A percentile compares a stretch with the other conserved stretches of the same genome.
These are phyloP conservation scores for Eremophila alpestris DNA, from an alignment of 2,797 vertebrate species.

Conservation along the genomic window DNA sequence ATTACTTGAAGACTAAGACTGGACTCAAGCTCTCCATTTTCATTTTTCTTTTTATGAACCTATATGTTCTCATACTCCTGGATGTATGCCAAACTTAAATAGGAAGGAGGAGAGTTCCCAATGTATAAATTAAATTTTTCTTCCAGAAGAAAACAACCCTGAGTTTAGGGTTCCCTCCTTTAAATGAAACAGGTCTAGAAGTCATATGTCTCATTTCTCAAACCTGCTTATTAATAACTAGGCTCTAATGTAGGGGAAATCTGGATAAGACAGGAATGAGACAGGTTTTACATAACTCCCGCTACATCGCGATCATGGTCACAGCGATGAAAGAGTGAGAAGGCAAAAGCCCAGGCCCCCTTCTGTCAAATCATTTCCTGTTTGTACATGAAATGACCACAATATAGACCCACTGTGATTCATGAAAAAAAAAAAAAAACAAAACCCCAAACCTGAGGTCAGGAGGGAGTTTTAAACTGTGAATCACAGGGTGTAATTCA, in stretches of 20 bases:
- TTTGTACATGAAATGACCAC: background rate
- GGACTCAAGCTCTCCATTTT: background rate
- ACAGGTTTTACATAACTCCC: background rate
- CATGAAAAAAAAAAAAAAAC: background rate
- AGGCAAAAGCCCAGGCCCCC: fast-evolving
- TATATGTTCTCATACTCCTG: background rate
- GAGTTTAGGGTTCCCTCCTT: background rate
- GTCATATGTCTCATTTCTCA: background rate
- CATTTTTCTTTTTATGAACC: background rate
- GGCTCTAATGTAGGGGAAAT: background rate
- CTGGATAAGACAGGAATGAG: background rate
- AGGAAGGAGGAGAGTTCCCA: background rate
- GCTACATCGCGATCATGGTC: background rate
- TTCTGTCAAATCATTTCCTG: background rate
- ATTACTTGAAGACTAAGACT: background rate
- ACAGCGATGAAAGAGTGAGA: background rate
- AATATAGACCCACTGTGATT: background rate
- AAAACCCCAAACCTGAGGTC: background rate
- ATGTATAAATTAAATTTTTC: background rate
- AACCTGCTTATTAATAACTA: background rate
- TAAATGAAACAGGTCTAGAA: background rate
- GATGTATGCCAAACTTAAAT: background rate
- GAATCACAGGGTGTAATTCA: background rate
- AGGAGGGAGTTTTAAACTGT: background rate
- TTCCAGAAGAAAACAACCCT: background rate